Base-by-base conservation (phyloP, 2,888 invertebrate genomes). In the Drosophila sordidula region DNA sequence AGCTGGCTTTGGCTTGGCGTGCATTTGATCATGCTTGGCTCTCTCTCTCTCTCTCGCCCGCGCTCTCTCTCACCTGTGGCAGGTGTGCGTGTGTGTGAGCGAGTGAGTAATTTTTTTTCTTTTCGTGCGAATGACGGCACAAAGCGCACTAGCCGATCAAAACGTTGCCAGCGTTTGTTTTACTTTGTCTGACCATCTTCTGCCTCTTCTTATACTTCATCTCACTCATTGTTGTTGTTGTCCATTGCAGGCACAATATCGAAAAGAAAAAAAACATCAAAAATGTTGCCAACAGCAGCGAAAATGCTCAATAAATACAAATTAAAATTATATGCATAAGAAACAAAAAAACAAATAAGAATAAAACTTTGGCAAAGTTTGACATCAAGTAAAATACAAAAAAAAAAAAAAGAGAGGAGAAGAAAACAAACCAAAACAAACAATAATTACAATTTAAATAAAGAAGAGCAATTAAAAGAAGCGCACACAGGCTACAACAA, bases 151-250 rank as follows among this genome's bases (percentile, higher is more conserved):
- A 75, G 42, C 55, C 50, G 72, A 71, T 68, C 55, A 57, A 71
- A 67, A 70, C 68, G 80, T 77, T 69, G 83, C 75, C 80, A 72
- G 32, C 77, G 66, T 78, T 77, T 70, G 68, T 68, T 70, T 66
- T 57, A 75, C 57, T 67, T 51, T 52, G 52, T 42, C 22, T 38
- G 26, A 39, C 42, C 46, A 61, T 49, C 44, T 44, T 26, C 51
- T 25, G 49, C 55, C 61, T 18, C 56, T 58, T 36, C 44, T 61
- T 45, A 41, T 64, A 8, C 29, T 52, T 59, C 18, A 54, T 55
- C 51, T 45, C 42, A 57, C 46, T 42, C 39, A 58, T 49, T 57
- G 52, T 62, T 70, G 51, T 54, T 73, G 52, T 50, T 75, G 66
- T 75, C 46, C 34, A 52, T 72, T 72, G 51, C 73, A 76, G 75